Evolutionary conservation across 1,140 invertebrate genomes (phyloP).

Genomic region (Scaptomyza montana): DNA sequence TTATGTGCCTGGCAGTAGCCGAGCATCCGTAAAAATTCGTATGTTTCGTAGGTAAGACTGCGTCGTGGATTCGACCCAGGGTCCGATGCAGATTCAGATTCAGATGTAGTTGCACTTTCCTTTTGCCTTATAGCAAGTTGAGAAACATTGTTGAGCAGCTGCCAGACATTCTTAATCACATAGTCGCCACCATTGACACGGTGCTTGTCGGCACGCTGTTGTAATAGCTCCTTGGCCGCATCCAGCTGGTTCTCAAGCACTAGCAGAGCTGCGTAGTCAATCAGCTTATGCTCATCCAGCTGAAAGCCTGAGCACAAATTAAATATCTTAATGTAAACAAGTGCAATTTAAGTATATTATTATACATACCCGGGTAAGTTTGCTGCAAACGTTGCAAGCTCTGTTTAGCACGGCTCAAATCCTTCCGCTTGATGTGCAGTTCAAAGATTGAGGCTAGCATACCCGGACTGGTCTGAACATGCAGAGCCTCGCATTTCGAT

Average conservation of each 20-base stretch:
- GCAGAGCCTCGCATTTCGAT: constrained; percentile 74
- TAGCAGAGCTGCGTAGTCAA: constrained; percentile 84
- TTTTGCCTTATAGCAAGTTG: constrained; percentile 42
- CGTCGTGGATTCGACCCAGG: constrained; percentile 39
- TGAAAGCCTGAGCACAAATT: constrained; percentile 66
- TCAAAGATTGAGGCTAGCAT: constrained; percentile 84
- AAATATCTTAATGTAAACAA: background rate
- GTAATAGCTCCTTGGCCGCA: constrained; percentile 82
- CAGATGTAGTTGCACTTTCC: background rate
- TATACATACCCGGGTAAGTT: constrained; percentile 64
- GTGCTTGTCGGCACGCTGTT: constrained; percentile 50
- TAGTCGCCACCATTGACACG: constrained; percentile 56
- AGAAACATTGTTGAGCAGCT: constrained; percentile 83
- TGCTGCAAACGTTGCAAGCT: constrained; percentile 66
- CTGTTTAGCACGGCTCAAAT: constrained; percentile 78
- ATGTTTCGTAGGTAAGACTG: constrained; percentile 61
- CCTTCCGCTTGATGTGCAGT: constrained; percentile 76
- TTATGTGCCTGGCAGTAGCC: constrained; percentile 84
- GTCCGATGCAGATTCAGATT: no score
- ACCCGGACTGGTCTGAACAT: constrained; percentile 82
- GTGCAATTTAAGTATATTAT: no score
- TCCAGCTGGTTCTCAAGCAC: constrained; percentile 80
- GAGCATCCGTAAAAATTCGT: constrained; percentile 75
- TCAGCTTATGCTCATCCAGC: constrained; percentile 85
- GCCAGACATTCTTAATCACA: constrained; percentile 81